These are phyloP conservation scores for Cyanistes caeruleus DNA, from an alignment of 2,113 vertebrate genomes.

Conservation along the genomic window DNA sequence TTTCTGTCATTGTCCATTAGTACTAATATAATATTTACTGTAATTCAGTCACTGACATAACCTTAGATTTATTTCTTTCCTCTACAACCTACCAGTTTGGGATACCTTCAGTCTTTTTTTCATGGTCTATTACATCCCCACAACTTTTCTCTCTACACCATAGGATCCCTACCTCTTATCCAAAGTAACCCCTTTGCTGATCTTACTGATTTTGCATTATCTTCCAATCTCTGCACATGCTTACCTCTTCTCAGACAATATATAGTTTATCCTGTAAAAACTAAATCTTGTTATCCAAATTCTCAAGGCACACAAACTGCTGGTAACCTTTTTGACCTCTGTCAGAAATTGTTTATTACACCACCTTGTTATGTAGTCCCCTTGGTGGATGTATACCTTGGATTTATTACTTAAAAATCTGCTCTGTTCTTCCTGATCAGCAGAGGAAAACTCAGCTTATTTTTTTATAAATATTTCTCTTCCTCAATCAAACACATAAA, in stretches of 20 bases:
- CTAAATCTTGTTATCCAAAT: conserved; percentile 52
- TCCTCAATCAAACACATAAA: conserved; percentile 35
- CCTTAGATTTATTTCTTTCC: conserved; percentile 9
- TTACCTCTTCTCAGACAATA: neutral
- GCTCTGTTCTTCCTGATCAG: neutral
- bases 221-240: neutral
- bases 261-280: conserved; percentile 28
- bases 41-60: neutral
- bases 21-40: neutral
- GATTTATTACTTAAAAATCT: conserved; percentile 58
- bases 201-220: neutral
- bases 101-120: neutral
- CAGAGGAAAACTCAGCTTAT: conserved; percentile 37
- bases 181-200: neutral
- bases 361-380: conserved; percentile 43
- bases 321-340: conserved; percentile 63
- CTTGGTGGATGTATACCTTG: conserved; percentile 21
- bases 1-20: neutral
- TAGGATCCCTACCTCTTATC: neutral
- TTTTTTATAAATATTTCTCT: conserved; percentile 47
- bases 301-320: conserved; percentile 40
- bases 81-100: neutral
- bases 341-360: conserved; percentile 72
- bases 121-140: neutral
- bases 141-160: neutral